Base-by-base conservation (phyloP, 2,888 invertebrate species). In the Criorhina ranunculi region DNA sequence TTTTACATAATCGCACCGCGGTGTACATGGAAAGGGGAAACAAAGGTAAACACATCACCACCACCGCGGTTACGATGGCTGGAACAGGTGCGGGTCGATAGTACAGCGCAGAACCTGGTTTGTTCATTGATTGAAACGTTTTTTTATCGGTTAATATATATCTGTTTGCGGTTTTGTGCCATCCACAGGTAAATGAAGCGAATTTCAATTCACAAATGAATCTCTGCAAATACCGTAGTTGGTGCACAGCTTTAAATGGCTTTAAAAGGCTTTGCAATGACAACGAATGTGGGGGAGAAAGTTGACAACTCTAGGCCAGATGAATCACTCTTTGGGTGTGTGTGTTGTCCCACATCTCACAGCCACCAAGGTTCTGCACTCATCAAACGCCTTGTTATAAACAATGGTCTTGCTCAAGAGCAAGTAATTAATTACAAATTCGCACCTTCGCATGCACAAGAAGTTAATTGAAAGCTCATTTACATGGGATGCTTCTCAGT, bases 381-480 rank as follows among this genome's bases (percentile, higher is more conserved):
- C 73, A 70, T 49, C 35, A 57, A 70, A 82, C 19, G 15, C 15
- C 59, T 75, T 46, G 29, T 55, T 57, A 73, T 42, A 67, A 67
- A 79, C 73, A 83, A 66, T 40, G 44, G 53, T 53, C 42, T 69
- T 85, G 60, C 83, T 80, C 75, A 80, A 85, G 79, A 75, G 53
- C 19, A 29, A 70, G 24, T 70, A 70, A 80, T 85, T 80, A 83
- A 80, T 80, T 76, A 70, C 79, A 75, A 46, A 53, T 85, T 85
- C 69, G 62, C 85, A 80, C 85, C 85, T 76, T 66, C 24, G 70
- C 64, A 66, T 66, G 73, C 57, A 80, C 69, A 59, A 79, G 60
- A 85, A 80, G 40, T 59, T 75, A 76, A 85, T 85, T 80, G 85
- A 76, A 75, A 80, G 80, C 80, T 70, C 75, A 75, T 80, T 80